Conservation (phyloP, 2,888 invertebrate species). For the Lamellibrachia columna region DNA sequence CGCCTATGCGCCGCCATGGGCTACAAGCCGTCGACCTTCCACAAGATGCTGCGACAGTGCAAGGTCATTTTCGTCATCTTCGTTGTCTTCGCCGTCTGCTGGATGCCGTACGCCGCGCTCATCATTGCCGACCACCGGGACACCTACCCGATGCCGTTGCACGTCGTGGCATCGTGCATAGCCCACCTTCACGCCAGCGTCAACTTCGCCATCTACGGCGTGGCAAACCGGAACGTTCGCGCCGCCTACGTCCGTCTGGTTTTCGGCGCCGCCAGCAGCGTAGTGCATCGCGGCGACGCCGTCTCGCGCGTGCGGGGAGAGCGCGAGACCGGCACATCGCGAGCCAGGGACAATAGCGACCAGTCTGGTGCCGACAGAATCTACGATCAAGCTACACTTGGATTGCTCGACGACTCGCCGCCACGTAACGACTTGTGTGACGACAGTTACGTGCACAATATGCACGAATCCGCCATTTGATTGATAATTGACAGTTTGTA, state of each 20-base stretch:
- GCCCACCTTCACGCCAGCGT: slow-evolving; percentile 40
- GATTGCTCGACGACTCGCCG: not conserved
- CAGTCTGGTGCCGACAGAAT: not conserved
- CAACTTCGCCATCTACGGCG: slow-evolving; percentile 40
- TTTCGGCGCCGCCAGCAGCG: not conserved
- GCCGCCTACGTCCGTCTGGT: slow-evolving; percentile 31
- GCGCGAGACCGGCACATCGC: too few species aligned
- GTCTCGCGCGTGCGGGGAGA: not conserved
- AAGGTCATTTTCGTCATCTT: slow-evolving; percentile 51
- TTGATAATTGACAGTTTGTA: not conserved
- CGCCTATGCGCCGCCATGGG: slow-evolving; percentile 17
- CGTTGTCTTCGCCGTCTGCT: slow-evolving; percentile 49
- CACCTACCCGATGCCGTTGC: slow-evolving; percentile 44
- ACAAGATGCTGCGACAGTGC: slow-evolving; percentile 37
- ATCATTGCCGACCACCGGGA: slow-evolving; percentile 48
- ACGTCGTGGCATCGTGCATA: slow-evolving; percentile 40
- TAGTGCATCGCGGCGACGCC: not conserved
- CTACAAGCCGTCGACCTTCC: slow-evolving; percentile 14
- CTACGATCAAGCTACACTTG: not conserved
- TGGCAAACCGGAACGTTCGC: slow-evolving; percentile 37
- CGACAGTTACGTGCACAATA: not conserved
- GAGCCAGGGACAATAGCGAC: too few species aligned
- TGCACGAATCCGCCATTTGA: not conserved
- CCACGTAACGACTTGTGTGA: not conserved
- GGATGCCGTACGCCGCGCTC: slow-evolving; percentile 52